Conservation (phyloP, 2,113 vertebrate genomes). For the Corythaeola cristata region DNA sequence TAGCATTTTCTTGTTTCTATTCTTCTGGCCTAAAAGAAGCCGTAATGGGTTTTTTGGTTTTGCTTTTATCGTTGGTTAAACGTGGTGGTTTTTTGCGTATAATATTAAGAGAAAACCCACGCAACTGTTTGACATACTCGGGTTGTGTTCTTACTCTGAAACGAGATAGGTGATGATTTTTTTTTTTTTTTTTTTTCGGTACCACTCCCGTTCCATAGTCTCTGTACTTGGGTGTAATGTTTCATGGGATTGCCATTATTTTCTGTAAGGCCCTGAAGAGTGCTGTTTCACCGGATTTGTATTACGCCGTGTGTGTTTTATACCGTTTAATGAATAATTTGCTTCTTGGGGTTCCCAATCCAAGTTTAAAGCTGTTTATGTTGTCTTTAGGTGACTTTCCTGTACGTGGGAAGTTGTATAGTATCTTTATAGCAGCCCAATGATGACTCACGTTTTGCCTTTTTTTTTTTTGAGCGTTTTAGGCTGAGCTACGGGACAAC, state of each 20-base stretch:
- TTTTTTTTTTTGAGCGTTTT: background rate
- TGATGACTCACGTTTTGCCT: constrained; percentile 17
- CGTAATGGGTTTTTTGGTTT: background rate
- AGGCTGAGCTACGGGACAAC: background rate
- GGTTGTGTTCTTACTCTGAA: background rate
- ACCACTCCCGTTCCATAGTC: background rate
- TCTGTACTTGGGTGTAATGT: background rate
- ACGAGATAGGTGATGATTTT: background rate
- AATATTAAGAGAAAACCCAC: rapidly evolving
- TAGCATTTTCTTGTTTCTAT: background rate
- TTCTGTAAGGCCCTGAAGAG: background rate
- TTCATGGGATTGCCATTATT: background rate
- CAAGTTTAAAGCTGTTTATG: background rate
- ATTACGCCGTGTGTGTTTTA: rapidly evolving
- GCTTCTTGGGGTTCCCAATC: background rate
- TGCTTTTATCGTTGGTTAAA: background rate
- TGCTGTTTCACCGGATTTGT: background rate
- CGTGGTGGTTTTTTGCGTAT: background rate
- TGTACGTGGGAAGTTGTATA: background rate
- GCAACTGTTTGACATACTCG: rapidly evolving
- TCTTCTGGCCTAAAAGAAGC: background rate
- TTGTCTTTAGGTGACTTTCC: background rate
- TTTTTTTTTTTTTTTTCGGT: rapidly evolving
- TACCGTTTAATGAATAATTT: background rate
- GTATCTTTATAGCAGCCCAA: background rate